Base-by-base conservation (phyloP, 2,113 vertebrate species). In the Panthera tigris region DNA sequence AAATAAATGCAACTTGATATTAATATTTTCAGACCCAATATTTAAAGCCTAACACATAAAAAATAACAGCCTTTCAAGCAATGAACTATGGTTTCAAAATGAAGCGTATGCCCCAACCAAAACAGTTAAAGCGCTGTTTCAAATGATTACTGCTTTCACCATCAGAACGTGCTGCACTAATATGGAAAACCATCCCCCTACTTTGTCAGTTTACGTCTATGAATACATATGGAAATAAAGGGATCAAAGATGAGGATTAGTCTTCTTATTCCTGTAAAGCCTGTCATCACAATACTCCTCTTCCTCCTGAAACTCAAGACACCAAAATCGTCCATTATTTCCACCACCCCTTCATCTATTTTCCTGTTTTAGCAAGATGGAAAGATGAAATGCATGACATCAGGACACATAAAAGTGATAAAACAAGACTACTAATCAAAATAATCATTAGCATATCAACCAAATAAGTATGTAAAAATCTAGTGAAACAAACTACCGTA, bases 21-120 rank as follows among this genome's bases (percentile, higher is more conserved):
- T 76, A 68, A 29, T 76, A 83, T 92, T 97, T 96, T 89, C 76
- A 94, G 78, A 91, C 7, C 25, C 52, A 93, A 89, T 50, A 94
- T 69, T 93, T 41, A 95, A 85, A 92, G 48, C 7, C 89, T 84
- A 93, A 88, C 39, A 91, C 9, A 92, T 19, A 86, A 36, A 78
- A 92, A 79, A 39, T 74, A 95, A 89, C 19, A 0, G 39, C 31
- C 25, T 57, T 76, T 57, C 57, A 71, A 93, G 41, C 63, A 89
- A 79, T 79, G 48, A 87, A 68, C 48, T 79, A 55, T 89, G 61
- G 6, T 82, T 93, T 83, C 61, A 52, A 89, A 91, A 85, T 66
- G 39, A 84, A 87, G 41, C 16, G 1, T 87, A 27, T 86, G 48
- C 2, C 15, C 36, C 39, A 69, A 23, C 11, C 23, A 89, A 78